Base-by-base conservation (phyloP, 1,140 invertebrate species). In the Aphis gossypii region DNA sequence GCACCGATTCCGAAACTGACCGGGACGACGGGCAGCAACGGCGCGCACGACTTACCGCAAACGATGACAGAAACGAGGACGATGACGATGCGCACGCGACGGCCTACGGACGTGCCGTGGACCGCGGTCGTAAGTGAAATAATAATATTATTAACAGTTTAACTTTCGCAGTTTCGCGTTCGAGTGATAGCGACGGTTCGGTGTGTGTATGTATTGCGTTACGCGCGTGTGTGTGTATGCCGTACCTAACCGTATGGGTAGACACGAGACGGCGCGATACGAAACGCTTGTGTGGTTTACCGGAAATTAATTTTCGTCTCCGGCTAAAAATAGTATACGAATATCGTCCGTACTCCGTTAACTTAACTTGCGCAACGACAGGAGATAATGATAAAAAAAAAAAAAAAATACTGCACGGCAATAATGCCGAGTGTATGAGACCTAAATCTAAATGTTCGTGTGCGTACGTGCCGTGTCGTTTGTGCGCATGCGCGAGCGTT, bases 291-390 rank as follows among this genome's bases (percentile, higher is more conserved):
- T 25, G 76, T 51, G 48, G 82, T 76, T 91, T 68, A 46, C 60
- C 56, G 90, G 44, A 91, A 68, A 68, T 91, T 83, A 51, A 84
- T 84, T 51, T 51, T 54, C 8, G 51, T 56, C 35, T 23, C 35
- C 88, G 51, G 38, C 88, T 89, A 89, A 89, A 89, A 89, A 89
- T 89, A 89, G 88, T 56, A 4, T 41, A 25, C 88, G 51, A 38
- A 89, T 54, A 38, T 89, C 88, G 51, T 76, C 14, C 11, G 60
- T n/a, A n/a, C 21, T 89, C 35, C 8, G 35, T 5, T 2, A 8
- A 89, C 48, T 54, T 54, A 8, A 38, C 20, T n/a, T 38, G 21
- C 44, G n/a, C 20, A 9, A 1, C 87, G 35, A 89, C 14, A 25
- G 8, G 25, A 86, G 30, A 87, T 87, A 30, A 54, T 89, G 38